Evolutionary conservation across 2,797 vertebrate species (phyloP).

Genomic region (Gambusia yucatana): DNA sequence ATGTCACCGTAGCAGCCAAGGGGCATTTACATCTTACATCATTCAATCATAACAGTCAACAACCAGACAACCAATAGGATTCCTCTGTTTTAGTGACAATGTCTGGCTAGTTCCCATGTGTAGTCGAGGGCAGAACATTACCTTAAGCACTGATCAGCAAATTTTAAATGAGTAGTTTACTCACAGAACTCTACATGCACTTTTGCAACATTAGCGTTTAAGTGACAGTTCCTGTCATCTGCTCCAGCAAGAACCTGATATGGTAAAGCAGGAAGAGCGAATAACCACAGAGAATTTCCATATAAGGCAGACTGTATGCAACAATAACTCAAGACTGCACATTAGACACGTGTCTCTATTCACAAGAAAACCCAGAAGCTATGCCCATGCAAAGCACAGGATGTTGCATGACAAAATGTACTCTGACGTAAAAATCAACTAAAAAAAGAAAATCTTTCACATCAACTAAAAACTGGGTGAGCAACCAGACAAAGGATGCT

Average conservation of each 20-base stretch:
- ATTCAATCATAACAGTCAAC: constrained; percentile 30
- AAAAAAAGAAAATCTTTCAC: background rate
- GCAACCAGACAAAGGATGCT: background rate
- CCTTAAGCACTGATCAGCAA: background rate
- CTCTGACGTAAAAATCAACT: background rate
- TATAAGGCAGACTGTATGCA: constrained; percentile 55
- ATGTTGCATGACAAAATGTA: background rate
- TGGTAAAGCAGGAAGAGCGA: constrained; percentile 8
- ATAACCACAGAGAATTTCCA: constrained; percentile 56
- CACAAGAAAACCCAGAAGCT: constrained; percentile 24
- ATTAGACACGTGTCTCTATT: constrained; percentile 29
- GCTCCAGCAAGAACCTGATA: constrained; percentile 29
- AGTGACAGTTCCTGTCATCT: constrained; percentile 27
- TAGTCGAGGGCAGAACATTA: constrained; percentile 1
- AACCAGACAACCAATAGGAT: constrained; percentile 31
- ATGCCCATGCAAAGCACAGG: constrained; percentile 13
- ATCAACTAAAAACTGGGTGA: constrained; percentile 4
- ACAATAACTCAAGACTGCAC: constrained; percentile 1
- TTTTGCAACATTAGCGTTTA: constrained; percentile 39
- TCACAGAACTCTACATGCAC: background rate
- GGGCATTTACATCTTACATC: constrained; percentile 22
- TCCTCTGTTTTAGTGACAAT: constrained; percentile 17
- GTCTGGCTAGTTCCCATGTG: constrained; percentile 23
- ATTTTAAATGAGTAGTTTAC: constrained; percentile 28
- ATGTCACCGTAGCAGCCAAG: constrained; percentile 20